phyloP scores from a whole-genome alignment of 64 coral and sea anemone species.

The Pocillopora verrucosa region DNA sequence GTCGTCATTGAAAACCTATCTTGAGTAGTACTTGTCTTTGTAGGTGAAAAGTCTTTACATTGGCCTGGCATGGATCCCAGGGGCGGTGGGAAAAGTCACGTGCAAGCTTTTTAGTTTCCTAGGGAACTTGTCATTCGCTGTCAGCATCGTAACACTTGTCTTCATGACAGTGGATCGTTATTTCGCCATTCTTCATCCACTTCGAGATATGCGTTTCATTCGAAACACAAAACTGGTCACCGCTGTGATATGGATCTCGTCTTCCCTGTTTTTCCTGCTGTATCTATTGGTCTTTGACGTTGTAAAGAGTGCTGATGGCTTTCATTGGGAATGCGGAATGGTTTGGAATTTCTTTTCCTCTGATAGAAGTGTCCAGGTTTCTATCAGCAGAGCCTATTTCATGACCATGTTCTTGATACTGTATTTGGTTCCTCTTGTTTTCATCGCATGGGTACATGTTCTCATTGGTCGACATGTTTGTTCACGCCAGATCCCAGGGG shows the following conservation, averaged over 20 bases:
- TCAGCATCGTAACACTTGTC: slow-evolving; percentile 67
- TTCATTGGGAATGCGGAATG: slow-evolving; percentile 57
- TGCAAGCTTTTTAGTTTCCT: slow-evolving; percentile 85
- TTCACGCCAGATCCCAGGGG: slow-evolving; percentile 70
- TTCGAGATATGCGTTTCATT: slow-evolving; percentile 66
- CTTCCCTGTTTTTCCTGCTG: slow-evolving; percentile 56
- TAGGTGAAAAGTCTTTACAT: slow-evolving; percentile 70
- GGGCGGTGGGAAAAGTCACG: slow-evolving; percentile 69
- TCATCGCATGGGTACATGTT: slow-evolving; percentile 66
- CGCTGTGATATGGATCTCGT: slow-evolving; percentile 68
- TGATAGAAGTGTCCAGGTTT: background rate
- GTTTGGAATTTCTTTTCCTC: slow-evolving; percentile 52
- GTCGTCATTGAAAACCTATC: background rate
- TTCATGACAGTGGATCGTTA: slow-evolving; percentile 84
- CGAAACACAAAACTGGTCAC: slow-evolving; percentile 89
- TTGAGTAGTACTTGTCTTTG: background rate
- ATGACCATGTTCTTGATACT: slow-evolving; percentile 66
- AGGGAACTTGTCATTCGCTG: slow-evolving; percentile 70
- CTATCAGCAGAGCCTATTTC: slow-evolving; percentile 62
- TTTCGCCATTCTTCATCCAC: slow-evolving; percentile 84
- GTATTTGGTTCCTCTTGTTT: slow-evolving; percentile 59
- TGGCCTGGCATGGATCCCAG: slow-evolving; percentile 59
- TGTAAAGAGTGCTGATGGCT: background rate
- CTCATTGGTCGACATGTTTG: slow-evolving; percentile 66
- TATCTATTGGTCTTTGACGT: slow-evolving; percentile 78